Evolutionary conservation across 2,797 vertebrate genomes (phyloP).

Genomic region (Anas capensis): DNA sequence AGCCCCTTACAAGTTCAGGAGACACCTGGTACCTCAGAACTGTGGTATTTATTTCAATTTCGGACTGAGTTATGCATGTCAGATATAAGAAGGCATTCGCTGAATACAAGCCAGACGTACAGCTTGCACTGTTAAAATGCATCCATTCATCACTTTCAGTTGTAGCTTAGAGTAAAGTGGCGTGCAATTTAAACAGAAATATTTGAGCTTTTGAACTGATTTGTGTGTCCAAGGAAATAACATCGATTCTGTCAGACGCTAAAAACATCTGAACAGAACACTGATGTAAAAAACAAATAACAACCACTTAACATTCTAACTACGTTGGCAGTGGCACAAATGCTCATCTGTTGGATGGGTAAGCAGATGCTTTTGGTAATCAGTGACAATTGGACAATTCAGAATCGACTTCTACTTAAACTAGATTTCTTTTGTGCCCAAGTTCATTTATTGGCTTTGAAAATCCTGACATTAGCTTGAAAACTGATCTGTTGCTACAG

Average conservation of each 20-base stretch:
- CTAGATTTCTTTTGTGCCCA: background rate
- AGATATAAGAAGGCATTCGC: background rate
- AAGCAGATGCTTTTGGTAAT: background rate
- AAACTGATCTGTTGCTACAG: background rate
- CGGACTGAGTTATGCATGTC: background rate
- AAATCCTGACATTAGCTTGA: background rate
- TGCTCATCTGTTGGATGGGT: background rate
- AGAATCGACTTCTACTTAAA: background rate
- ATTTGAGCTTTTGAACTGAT: background rate
- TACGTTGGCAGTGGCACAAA: background rate
- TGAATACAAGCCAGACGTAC: background rate
- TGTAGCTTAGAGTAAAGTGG: background rate
- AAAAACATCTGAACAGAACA: background rate
- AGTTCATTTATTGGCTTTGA: background rate
- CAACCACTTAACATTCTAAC: background rate
- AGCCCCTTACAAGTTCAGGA: background rate
- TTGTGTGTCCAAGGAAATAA: background rate
- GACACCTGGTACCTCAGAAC: background rate
- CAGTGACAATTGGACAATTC: background rate
- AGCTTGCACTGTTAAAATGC: background rate
- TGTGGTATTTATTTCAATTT: background rate
- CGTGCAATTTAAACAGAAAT: background rate
- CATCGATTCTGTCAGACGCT: background rate
- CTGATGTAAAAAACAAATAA: background rate
- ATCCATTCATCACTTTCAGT: background rate